A percentile compares a stretch with the other conserved stretches of the same genome.
phyloP scores from a whole-genome alignment of 1,140 invertebrate species.

The Lamellibrachia luymesi region DNA sequence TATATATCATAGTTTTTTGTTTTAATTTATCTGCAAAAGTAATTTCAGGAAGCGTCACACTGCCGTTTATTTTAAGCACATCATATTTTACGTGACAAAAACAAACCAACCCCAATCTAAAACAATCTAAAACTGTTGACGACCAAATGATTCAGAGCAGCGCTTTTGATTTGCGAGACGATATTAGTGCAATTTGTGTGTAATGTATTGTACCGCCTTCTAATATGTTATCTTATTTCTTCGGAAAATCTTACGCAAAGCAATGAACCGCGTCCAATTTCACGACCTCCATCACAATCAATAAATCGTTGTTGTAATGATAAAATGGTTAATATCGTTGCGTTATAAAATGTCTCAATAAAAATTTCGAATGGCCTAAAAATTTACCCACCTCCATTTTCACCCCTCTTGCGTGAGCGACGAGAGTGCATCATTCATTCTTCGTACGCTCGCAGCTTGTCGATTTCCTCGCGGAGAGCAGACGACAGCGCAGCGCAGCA shows the following conservation, averaged over 20 bases:
- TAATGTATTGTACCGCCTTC: neutral
- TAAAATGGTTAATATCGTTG: neutral
- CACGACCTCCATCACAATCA: neutral
- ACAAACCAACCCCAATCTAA: neutral
- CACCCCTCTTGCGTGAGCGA: constrained; percentile 2
- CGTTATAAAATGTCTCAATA: neutral
- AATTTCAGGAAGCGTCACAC: neutral
- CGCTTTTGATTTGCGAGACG: neutral
- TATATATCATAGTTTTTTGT: neutral
- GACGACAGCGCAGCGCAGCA: neutral
- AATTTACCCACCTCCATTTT: neutral
- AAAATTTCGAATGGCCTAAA: neutral
- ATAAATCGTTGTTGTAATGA: neutral
- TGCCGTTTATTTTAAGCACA: neutral
- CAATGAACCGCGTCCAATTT: neutral
- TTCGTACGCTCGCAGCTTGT: neutral
- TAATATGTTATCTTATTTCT: neutral
- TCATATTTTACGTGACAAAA: neutral
- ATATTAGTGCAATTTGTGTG: neutral
- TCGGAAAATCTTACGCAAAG: neutral
- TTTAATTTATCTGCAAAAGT: neutral
- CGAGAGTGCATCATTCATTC: neutral
- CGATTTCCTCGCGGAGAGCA: neutral
- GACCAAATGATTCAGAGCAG: neutral
- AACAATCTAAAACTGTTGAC: neutral